Percentiles rank a stretch among this genome's conserved stretches.
These are phyloP conservation scores for Gobionotothen gibberifrons DNA, from an alignment of 2,797 vertebrate species.

Conservation along the genomic window DNA sequence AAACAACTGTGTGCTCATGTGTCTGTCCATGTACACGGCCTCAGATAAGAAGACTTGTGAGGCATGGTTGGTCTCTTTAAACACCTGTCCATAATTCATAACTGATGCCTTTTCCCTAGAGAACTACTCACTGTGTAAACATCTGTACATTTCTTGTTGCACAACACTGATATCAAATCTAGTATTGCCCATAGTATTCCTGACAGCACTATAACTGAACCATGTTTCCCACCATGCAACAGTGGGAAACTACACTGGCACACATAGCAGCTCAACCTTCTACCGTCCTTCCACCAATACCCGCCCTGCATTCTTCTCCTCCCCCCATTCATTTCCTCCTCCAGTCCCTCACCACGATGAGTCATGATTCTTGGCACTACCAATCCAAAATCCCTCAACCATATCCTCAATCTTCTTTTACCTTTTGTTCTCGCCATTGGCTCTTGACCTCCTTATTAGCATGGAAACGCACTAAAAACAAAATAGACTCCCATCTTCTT, in stretches of 20 bases:
- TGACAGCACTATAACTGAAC: not conserved
- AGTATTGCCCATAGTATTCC: not conserved
- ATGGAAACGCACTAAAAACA: constrained; percentile 73
- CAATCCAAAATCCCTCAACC: constrained; percentile 38
- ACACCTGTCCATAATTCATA: constrained; percentile 14
- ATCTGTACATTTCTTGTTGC: not conserved
- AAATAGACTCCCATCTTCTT: constrained; percentile 38
- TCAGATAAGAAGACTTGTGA: not conserved
- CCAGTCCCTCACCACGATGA: constrained; percentile 61
- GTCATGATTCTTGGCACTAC: constrained; percentile 68
- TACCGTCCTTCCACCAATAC: constrained; percentile 64
- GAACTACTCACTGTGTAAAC: constrained; percentile 9
- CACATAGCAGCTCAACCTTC: constrained; percentile 11
- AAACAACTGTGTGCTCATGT: not conserved
- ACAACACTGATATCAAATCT: constrained; percentile 11
- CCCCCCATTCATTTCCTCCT: constrained; percentile 54
- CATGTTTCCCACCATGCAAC: constrained; percentile 24
- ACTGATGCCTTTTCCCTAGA: not conserved
- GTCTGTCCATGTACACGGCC: not conserved
- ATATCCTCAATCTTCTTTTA: constrained; percentile 38
- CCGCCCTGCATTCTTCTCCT: constrained; percentile 55
- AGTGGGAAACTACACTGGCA: constrained; percentile 1
- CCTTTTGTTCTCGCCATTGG: constrained; percentile 37
- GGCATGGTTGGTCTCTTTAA: not conserved
- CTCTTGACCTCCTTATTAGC: constrained; percentile 56